A percentile compares a stretch with the other conserved stretches of the same genome.
These are phyloP conservation scores for Neogobius melanostomus DNA, from an alignment of 2,113 vertebrate species.

Conservation along the genomic window DNA sequence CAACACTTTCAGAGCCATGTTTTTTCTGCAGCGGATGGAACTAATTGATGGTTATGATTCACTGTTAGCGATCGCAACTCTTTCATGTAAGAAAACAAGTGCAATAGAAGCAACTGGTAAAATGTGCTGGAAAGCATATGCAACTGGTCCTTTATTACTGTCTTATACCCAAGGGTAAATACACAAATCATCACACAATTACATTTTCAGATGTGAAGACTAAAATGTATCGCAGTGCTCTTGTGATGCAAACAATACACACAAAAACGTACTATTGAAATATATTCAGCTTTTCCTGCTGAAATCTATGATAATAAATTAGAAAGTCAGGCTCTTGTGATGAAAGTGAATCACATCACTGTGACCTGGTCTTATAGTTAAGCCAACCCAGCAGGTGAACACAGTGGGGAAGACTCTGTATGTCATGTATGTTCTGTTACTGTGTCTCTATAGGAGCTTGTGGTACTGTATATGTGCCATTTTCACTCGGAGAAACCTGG, in stretches of 20 bases:
- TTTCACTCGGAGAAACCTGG: background rate
- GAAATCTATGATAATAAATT: too few species aligned
- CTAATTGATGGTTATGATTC: slow-evolving; percentile 15
- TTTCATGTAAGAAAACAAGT: background rate
- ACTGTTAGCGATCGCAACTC: slow-evolving; percentile 8
- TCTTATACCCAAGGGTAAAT: background rate
- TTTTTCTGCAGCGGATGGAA: slow-evolving; percentile 19
- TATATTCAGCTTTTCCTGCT: too few species aligned
- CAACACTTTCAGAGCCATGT: slow-evolving; percentile 8
- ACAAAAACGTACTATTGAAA: too few species aligned
- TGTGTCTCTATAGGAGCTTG: background rate
- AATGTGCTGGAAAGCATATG: background rate
- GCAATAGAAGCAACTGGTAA: background rate
- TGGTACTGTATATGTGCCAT: background rate
- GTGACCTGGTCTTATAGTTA: background rate
- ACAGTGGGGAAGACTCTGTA: background rate
- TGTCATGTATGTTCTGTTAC: background rate
- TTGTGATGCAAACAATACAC: too few species aligned
- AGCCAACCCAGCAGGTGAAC: background rate
- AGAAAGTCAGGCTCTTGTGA: too few species aligned
- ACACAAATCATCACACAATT: too few species aligned
- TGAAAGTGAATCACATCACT: background rate
- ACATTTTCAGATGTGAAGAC: too few species aligned
- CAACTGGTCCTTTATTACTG: background rate
- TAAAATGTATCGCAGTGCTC: too few species aligned